Conservation (phyloP, 2,113 vertebrate species). For the Lagenorhynchus albirostris region DNA sequence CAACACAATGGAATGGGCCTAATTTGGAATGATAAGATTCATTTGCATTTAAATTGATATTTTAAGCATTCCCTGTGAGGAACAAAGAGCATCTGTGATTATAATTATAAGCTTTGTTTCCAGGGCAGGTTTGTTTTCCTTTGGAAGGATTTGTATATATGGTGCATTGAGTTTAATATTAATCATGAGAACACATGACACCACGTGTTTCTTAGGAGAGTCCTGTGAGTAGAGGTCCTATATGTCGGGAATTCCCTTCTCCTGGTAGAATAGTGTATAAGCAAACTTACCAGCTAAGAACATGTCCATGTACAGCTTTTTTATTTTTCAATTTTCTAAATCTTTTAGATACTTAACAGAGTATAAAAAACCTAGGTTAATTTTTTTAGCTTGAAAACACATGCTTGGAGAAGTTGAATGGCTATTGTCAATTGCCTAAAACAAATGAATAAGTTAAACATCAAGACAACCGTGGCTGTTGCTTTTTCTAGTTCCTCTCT, state of each 20-base stretch:
- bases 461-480: background rate
- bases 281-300: background rate
- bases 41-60: constrained; percentile 74
- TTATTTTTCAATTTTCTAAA: background rate
- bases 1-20: constrained; percentile 42
- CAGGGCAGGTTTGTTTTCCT: constrained; percentile 43
- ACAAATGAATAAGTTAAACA: background rate
- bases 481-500: background rate
- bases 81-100: constrained; percentile 6
- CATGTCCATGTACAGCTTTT: background rate
- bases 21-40: constrained; percentile 63
- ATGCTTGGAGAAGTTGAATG: background rate
- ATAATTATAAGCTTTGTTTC: constrained; percentile 56
- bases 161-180: background rate
- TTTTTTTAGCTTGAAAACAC: background rate
- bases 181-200: background rate
- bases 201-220: background rate
- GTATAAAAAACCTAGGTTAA: background rate
- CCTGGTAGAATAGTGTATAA: background rate
- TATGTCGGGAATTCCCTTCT: constrained; percentile 4
- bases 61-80: constrained; percentile 48
- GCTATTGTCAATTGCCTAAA: background rate
- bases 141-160: constrained; percentile 17
- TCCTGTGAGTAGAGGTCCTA: background rate
- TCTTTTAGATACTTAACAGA: background rate